phyloP scores from a whole-genome alignment of 2,797 vertebrate genomes.

The Rhinichthys osculus region DNA sequence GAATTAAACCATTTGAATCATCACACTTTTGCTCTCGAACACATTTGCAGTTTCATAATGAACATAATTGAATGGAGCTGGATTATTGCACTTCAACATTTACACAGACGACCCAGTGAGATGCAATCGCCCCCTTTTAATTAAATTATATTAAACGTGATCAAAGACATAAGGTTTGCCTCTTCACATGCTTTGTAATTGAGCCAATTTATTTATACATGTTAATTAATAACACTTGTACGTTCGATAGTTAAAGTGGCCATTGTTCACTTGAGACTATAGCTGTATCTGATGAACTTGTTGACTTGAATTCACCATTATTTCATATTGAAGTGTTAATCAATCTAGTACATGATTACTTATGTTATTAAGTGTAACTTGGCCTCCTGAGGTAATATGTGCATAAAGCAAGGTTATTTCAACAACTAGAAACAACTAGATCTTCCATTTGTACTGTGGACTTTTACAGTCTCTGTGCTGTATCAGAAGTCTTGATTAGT shows the following conservation, averaged over 20 bases:
- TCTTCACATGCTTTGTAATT: not conserved
- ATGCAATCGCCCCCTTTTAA: not conserved
- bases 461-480: not conserved
- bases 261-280: not conserved
- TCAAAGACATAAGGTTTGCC: not conserved
- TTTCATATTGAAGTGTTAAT: not conserved
- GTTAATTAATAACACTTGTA: not conserved
- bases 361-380: not conserved
- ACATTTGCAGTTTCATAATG: not conserved
- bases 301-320: not conserved
- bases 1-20: not conserved
- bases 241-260: not conserved
- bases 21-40: not conserved
- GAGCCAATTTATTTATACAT: not conserved
- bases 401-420: not conserved
- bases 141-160: not conserved
- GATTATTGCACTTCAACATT: not conserved
- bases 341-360: not conserved
- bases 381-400: not conserved
- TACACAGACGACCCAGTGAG: not conserved
- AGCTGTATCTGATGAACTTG: not conserved
- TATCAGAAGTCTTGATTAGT: constrained; percentile 13
- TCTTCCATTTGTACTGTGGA: not conserved
- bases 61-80: not conserved
- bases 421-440: not conserved